phyloP scores from a whole-genome alignment of 2,113 vertebrate species.

The Hystrix brachyura region DNA sequence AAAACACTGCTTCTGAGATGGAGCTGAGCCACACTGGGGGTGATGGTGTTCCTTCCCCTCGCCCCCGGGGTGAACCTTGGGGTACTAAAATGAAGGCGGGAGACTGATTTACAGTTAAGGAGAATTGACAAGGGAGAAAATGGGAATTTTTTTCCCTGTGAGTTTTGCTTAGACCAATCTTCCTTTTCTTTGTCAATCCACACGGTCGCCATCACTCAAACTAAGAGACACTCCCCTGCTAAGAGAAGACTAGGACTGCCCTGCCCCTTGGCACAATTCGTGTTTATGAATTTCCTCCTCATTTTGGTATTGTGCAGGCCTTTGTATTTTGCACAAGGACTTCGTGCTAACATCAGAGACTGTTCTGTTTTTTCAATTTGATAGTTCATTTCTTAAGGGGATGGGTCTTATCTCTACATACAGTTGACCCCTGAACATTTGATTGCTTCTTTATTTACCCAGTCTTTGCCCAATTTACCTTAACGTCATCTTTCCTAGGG shows the following conservation, averaged over 20 bases:
- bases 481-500: conserved; percentile 17
- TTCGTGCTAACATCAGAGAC: neutral
- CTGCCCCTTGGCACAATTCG: neutral
- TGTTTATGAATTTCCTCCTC: neutral
- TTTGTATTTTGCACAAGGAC: neutral
- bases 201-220: neutral
- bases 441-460: neutral
- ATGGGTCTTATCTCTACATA: neutral
- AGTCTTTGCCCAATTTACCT: neutral
- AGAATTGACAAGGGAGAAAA: neutral
- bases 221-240: neutral
- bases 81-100: neutral
- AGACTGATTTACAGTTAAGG: neutral
- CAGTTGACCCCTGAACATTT: neutral
- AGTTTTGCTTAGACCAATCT: neutral
- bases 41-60: neutral
- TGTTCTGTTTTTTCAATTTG: neutral
- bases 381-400: neutral
- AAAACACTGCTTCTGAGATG: neutral
- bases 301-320: neutral
- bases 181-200: neutral
- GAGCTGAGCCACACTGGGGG: neutral
- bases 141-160: neutral
- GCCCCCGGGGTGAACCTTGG: too few relatives aligned
- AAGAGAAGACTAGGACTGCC: neutral